Evolutionary conservation across 2,888 invertebrate species (phyloP).

Genomic region (Rhimphoctona megacephalus): DNA sequence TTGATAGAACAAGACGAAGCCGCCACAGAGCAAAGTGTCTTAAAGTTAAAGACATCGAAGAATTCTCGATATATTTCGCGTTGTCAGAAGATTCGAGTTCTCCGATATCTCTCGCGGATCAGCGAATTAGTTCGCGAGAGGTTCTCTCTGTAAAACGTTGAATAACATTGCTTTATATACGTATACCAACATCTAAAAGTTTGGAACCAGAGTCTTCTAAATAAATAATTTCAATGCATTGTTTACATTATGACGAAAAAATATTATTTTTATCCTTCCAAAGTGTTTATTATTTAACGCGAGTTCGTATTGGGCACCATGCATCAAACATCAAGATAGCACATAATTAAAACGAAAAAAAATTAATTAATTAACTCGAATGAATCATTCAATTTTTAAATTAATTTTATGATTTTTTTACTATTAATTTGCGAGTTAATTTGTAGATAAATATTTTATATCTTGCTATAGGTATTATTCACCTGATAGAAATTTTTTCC

Average conservation of each 20-base stretch:
- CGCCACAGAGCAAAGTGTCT: slow-evolving; percentile 36
- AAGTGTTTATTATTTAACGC: background rate
- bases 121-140: slow-evolving; percentile 45
- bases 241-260: background rate
- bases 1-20: slow-evolving; percentile 12
- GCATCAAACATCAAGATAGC: background rate
- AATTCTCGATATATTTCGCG: slow-evolving; percentile 23
- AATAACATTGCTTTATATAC: background rate
- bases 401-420: background rate
- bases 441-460: background rate
- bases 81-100: slow-evolving; percentile 35
- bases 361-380: background rate
- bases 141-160: background rate
- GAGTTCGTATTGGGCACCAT: background rate
- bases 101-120: slow-evolving; percentile 50
- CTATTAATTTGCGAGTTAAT: background rate
- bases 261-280: background rate
- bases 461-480: background rate
- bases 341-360: background rate
- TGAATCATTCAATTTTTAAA: background rate
- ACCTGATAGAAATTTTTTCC: background rate
- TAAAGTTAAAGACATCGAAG: slow-evolving; percentile 36
- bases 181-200: background rate
- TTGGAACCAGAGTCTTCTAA: background rate
- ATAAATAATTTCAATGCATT: background rate